Percentiles rank a stretch among this genome's conserved stretches.
Evolutionary conservation across 2,888 invertebrate species (phyloP).

Genomic region (Melangyna quadrimaculata): DNA sequence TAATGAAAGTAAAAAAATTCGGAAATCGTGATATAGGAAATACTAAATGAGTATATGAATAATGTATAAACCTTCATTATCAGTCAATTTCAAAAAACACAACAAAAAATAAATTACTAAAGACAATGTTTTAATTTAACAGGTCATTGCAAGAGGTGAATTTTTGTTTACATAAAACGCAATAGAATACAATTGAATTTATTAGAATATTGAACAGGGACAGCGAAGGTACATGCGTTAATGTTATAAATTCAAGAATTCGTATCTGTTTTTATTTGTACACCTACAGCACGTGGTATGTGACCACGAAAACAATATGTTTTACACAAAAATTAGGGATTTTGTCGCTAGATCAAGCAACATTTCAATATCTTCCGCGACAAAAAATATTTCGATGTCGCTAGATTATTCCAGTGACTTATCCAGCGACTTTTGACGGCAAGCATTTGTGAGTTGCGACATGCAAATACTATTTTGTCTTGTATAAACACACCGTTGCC

Average conservation of each 20-base stretch:
- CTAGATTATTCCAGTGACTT: too few relatives aligned
- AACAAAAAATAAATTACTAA: neutral
- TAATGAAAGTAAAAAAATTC: neutral
- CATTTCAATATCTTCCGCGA: too few relatives aligned
- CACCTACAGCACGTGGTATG: neutral
- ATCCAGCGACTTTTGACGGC: too few relatives aligned
- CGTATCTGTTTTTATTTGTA: neutral
- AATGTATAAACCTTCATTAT: neutral
- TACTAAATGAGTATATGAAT: neutral
- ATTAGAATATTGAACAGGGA: conserved; percentile 15
- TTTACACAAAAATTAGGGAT: too few relatives aligned
- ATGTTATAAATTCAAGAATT: neutral
- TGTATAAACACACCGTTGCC: too few relatives aligned
- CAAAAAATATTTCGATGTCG: too few relatives aligned
- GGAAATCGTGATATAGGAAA: neutral
- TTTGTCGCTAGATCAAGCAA: too few relatives aligned
- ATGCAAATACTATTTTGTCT: too few relatives aligned
- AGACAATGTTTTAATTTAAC: neutral
- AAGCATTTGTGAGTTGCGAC: too few relatives aligned
- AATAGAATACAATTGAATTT: neutral
- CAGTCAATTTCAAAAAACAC: neutral
- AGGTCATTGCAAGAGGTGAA: conserved; percentile 10
- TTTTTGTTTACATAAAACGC: neutral
- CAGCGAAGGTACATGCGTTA: neutral
- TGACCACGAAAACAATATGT: too few relatives aligned